Evolutionary conservation across 2,113 vertebrate genomes (phyloP), one percentile per base, ranked within the genome.

Genomic region (Nesoenas mayeri): DNA sequence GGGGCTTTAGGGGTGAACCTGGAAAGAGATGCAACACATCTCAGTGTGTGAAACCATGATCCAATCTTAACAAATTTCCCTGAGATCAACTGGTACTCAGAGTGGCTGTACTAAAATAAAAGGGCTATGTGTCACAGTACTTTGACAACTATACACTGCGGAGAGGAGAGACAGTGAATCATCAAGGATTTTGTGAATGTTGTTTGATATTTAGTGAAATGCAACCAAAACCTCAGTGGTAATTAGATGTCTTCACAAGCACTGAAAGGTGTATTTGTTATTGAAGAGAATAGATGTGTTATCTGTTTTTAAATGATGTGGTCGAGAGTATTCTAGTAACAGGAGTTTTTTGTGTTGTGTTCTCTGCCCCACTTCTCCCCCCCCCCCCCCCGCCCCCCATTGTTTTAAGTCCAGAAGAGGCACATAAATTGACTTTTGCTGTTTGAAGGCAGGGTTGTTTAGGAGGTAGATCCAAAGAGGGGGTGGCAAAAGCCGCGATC

Each of bases 251-350:
- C 28, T 80, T 77, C 36, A 22, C 8, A 73, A 69, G 44, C 25
- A 40, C 25, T 22, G 15, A 18, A 62, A 62, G 28, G 11, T 58
- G 44, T 14, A 8, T 58, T 80, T 84, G 69, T 58, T 62, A n/a
- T 31, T 75, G 38, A 42, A 7, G 11, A 8, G 6, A 8, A 25
- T 10, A 53, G 11, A n/a, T 16, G 24, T 25, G 8, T 4, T 24
- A 4, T 57, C 21, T 64, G 26, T 21, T 25, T 64, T 34, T 22
- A 79, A 88, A 34, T 7, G 9, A 6, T 15, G 16, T 36, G 9
- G 5, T 15, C 3, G 1, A 17, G 62, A 58, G 8, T 3, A 0
- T 66, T 50, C 12, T 71, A 29, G 7, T 38, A 29, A 10, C 13
- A 11, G 69, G 5, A 4, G 2, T 47, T 57, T 25, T 62, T 47